Evolutionary conservation across 2,888 invertebrate species (phyloP), one percentile per base, ranked within the genome.

Genomic region (Brachyopa scutellaris): DNA sequence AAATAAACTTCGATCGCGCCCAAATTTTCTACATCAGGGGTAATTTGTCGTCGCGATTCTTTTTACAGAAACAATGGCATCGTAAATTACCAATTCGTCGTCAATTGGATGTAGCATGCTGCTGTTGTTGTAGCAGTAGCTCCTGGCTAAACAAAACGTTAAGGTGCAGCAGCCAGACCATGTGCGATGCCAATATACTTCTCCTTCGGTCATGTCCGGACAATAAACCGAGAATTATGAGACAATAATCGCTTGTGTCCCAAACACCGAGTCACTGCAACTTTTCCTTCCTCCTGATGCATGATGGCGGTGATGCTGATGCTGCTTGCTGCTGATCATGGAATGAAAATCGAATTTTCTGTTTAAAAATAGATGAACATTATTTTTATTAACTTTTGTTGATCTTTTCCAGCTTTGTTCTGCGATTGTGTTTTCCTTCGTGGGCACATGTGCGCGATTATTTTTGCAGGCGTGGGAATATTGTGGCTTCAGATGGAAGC

Each of bases 161-260:
- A 13, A 73, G 64, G 51, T 73, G 72, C 62, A 61, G 64, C 64
- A 40, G 21, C 29, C 55, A 77, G 33, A 66, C 77, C 70, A 69
- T 76, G 49, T 57, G n/a, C n/a, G n/a, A n/a, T n/a, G 76, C 76
- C 80, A 69, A 57, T 76, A 38, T 21, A 77, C 70, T 70, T 64
- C 80, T 77, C 59, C 64, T 59, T 36, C 45, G 77, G 77, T 77
- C 82, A 82, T 82, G 82, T 82, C 82, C 82, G 77, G 77, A 61
- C 82, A 77, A 82, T 82, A 82, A 82, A 82, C 82, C 47, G 82
- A 70, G 66, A 82, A 64, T 82, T 82, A 82, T 82, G 82, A 82
- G 82, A 82, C 82, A 77, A 82, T 82, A 77, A 82, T 77, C 77
- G 59, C 82, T 64, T 70, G 77, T 51, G 21, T 31, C 77, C 42